phyloP scores from a whole-genome alignment of 2,888 invertebrate genomes.

The Pogonocherus hispidulus region DNA sequence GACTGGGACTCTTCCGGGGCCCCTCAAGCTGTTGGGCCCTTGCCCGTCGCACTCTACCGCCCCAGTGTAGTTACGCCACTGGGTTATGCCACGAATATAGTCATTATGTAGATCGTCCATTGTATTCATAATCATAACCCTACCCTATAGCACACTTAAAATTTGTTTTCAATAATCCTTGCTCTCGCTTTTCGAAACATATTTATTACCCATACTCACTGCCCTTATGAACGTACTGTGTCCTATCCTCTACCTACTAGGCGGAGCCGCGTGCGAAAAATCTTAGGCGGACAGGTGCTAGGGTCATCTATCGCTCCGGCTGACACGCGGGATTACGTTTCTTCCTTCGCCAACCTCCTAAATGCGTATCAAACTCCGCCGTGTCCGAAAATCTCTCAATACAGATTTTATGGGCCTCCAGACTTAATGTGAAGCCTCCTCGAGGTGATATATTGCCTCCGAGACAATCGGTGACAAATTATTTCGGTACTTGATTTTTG shows the following conservation, averaged over 20 bases:
- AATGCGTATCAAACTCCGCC: slow-evolving; percentile 55
- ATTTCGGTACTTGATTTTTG: not conserved
- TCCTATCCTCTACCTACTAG: slow-evolving; percentile 42
- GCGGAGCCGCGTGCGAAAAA: slow-evolving; percentile 61
- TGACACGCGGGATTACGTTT: slow-evolving; percentile 64
- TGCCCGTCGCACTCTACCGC: too few species aligned
- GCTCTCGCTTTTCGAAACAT: not conserved
- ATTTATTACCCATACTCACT: not conserved
- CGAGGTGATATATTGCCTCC: not conserved
- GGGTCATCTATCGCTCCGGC: slow-evolving; percentile 66
- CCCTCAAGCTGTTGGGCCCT: too few species aligned
- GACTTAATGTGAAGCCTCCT: not conserved
- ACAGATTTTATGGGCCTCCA: slow-evolving; percentile 18
- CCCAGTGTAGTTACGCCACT: too few species aligned
- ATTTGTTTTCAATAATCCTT: too few species aligned
- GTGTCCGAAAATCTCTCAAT: slow-evolving; percentile 32
- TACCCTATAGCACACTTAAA: too few species aligned
- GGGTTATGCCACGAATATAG: too few species aligned
- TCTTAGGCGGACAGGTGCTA: slow-evolving; percentile 64
- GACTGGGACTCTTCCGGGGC: too few species aligned
- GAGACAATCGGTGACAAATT: not conserved
- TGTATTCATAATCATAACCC: too few species aligned
- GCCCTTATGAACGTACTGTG: slow-evolving; percentile 33
- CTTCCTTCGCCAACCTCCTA: slow-evolving; percentile 53
- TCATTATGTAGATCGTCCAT: too few species aligned